These are phyloP conservation scores for Halcyon malimbica DNA, from an alignment of 2,113 vertebrate genomes.

Conservation along the genomic window DNA sequence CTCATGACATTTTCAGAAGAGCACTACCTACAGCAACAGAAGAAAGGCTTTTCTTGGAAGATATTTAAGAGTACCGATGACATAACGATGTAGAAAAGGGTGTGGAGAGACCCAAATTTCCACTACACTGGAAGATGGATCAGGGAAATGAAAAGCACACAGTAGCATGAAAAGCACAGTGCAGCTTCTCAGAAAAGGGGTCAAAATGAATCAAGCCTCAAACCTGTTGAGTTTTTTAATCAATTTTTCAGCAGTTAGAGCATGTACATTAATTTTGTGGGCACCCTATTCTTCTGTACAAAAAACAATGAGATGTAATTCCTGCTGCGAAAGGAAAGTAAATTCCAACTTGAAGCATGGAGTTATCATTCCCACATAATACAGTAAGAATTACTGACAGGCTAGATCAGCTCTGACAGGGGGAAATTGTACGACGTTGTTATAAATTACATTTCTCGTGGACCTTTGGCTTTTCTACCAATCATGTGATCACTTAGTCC, in stretches of 20 bases:
- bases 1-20: neutral
- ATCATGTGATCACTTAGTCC: neutral
- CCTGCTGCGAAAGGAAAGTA: neutral
- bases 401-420: neutral
- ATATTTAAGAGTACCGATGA: neutral
- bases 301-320: neutral
- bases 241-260: neutral
- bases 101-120: neutral
- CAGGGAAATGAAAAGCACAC: too few relatives aligned
- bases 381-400: neutral
- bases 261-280: neutral
- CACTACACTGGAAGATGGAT: neutral
- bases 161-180: neutral
- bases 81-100: neutral
- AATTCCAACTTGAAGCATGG: neutral
- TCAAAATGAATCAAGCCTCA: neutral
- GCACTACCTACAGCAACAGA: neutral
- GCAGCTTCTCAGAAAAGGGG: neutral
- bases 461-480: slow-evolving; percentile 2
- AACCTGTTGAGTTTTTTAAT: neutral
- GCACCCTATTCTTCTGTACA: neutral
- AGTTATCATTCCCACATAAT: neutral
- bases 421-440: neutral
- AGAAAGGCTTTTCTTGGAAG: neutral
- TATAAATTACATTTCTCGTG: slow-evolving; percentile 2